Base-by-base conservation (phyloP, 1,140 invertebrate genomes). In the Cecropterus lyciades region DNA sequence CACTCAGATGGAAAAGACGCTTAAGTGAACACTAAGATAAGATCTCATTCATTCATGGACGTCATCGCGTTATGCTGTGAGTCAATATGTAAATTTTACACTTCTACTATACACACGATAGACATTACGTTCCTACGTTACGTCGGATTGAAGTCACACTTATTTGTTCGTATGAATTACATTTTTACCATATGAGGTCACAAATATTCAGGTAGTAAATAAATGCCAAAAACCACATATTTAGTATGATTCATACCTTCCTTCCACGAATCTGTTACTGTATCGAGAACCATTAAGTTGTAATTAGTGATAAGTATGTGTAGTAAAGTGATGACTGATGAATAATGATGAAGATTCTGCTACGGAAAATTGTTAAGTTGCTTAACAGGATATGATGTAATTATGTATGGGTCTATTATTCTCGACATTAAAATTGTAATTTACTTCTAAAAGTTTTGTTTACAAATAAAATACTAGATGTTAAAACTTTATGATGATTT, bases 11-110 rank as follows among this genome's bases (percentile, higher is more conserved):
- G 68, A 80, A 80, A 83, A 73, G 75, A 73, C 24, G 30, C 52
- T 75, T 67, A 77, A 75, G 75, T 81, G 79, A 83, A 76, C 73
- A 69, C 62, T 65, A 60, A 69, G 57, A 69, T 62, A 65, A 20
- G 30, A 60, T 62, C 69, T 75, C 65, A 74, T 76, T 77, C 82
- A 79, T 82, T 79, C 75, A 80, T 49, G 63, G 64, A 63, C 43
- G 17, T 30, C 20, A 15, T 3, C 7, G 33, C 40, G 24, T 43
- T 46, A 20, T 59, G 13, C 30, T 51, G 30, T 71, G 65, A 65
- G 37, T 66, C 59, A 65, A 65, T 52, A 67, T 57, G 53, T 63
- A 63, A 68, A 68, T 68, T 52, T 33, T 52, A 52, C 27, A 33
- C 10, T 55, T 11, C 20, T 62, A 62, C 57, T 37, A 68, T 49